A percentile compares a stretch with the other conserved stretches of the same genome.
Conservation (phyloP, 2,888 invertebrate species). For the Congeria kusceri region DNA sequence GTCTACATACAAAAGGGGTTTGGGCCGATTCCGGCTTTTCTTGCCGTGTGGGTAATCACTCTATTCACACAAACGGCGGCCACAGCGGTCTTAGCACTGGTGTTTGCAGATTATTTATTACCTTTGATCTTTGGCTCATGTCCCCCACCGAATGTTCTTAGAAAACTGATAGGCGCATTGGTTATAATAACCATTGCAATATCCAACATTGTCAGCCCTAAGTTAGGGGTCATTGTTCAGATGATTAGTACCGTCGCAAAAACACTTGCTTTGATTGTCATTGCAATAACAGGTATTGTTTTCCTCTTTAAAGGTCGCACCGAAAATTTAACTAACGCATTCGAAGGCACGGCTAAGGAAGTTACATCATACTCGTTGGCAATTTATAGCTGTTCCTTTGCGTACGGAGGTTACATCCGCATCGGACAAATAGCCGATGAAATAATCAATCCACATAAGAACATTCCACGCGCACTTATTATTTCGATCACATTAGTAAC, state of each 20-base stretch:
- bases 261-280: conserved; percentile 94
- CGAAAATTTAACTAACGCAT: conserved; percentile 11
- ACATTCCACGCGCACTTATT: conserved; percentile 46
- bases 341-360: conserved; percentile 25
- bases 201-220: conserved; percentile 89
- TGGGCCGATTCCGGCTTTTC: conserved; percentile 36
- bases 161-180: conserved; percentile 30
- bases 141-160: conserved; percentile 14
- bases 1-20: conserved; percentile 43
- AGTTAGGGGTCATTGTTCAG: conserved; percentile 96
- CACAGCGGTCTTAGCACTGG: conserved; percentile 38
- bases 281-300: conserved; percentile 95
- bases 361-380: conserved; percentile 32
- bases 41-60: conserved; percentile 26
- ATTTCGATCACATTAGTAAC: conserved; percentile 45
- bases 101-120: conserved; percentile 50
- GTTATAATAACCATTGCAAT: conserved; percentile 35
- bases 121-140: conserved; percentile 37
- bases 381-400: conserved; percentile 50
- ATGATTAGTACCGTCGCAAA: conserved; percentile 97
- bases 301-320: conserved; percentile 92
- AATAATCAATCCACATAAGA: conserved; percentile 37
- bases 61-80: conserved; percentile 31
- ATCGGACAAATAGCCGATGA: conserved; percentile 50
- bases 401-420: conserved; percentile 35